phyloP scores from a whole-genome alignment of 1,140 invertebrate genomes.

The Diprion similis region DNA sequence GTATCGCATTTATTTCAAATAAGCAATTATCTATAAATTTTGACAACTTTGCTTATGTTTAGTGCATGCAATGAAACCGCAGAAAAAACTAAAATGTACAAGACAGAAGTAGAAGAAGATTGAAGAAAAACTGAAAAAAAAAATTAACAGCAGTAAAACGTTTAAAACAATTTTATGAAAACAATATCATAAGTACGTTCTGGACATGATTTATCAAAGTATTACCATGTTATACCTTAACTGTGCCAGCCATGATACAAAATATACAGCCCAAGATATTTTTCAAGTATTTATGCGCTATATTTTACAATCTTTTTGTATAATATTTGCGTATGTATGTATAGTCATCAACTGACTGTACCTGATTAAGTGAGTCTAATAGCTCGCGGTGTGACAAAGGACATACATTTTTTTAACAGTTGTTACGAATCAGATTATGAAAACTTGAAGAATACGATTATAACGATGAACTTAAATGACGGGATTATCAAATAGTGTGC shows the following conservation, averaged over 20 bases:
- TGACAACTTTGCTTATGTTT: too few relatives aligned
- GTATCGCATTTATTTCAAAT: too few relatives aligned
- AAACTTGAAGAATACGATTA: conserved; percentile 25
- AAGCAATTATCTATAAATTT: too few relatives aligned
- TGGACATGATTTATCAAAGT: conserved; percentile 12
- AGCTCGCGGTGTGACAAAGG: conserved; percentile 33
- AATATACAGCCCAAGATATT: conserved; percentile 27
- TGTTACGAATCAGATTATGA: conserved; percentile 19
- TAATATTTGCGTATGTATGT: conserved; percentile 12
- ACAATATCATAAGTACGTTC: conserved; percentile 17
- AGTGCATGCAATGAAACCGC: too few relatives aligned
- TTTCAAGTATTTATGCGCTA: conserved; percentile 36
- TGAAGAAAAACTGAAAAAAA: conserved; percentile 28
- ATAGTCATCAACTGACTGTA: conserved; percentile 39
- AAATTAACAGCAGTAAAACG: conserved; percentile 15
- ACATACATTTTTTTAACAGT: conserved; percentile 38
- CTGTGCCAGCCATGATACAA: conserved; percentile 14
- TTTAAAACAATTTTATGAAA: not conserved
- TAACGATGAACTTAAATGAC: too few relatives aligned
- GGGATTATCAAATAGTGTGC: too few relatives aligned
- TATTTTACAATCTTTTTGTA: conserved; percentile 30
- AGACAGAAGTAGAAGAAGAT: not conserved
- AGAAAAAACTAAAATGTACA: too few relatives aligned
- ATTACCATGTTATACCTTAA: conserved; percentile 21
- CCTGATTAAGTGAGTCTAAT: conserved; percentile 27